phyloP scores from a whole-genome alignment of 2,888 invertebrate species.

The Parapristionchus giblindavisi region DNA sequence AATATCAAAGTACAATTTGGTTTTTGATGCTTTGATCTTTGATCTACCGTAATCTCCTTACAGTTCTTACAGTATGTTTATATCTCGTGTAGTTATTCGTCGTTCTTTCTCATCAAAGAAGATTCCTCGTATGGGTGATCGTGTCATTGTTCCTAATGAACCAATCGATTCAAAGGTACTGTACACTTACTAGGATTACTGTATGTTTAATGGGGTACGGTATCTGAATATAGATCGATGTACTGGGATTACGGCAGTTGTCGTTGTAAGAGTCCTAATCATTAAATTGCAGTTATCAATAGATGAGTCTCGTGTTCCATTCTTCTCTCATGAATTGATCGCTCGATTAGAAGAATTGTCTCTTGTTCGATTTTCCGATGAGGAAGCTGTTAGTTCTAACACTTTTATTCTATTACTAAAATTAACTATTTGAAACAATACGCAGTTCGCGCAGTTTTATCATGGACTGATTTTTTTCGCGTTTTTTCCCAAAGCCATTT shows the following conservation, averaged over 20 bases:
- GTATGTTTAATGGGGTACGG: not conserved
- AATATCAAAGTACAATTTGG: no score
- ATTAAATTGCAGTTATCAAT: not conserved
- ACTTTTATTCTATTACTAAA: no score
- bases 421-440: no score
- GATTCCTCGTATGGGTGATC: conserved; percentile 6
- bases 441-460: no score
- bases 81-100: no score
- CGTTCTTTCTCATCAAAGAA: no score
- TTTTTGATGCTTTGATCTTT: no score
- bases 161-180: conserved; percentile 23
- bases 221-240: not conserved
- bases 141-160: not conserved
- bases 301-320: conserved; percentile 28
- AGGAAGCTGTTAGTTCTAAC: conserved; percentile 31
- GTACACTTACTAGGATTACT: not conserved
- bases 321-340: conserved; percentile 30
- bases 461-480: no score
- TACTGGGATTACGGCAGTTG: not conserved
- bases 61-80: no score
- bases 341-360: conserved; percentile 32
- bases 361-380: conserved; percentile 29
- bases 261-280: not conserved
- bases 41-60: no score
- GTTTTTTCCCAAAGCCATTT: no score